Base-by-base conservation (phyloP, 1,140 invertebrate species). In the Neoseiulus cucumeris region DNA sequence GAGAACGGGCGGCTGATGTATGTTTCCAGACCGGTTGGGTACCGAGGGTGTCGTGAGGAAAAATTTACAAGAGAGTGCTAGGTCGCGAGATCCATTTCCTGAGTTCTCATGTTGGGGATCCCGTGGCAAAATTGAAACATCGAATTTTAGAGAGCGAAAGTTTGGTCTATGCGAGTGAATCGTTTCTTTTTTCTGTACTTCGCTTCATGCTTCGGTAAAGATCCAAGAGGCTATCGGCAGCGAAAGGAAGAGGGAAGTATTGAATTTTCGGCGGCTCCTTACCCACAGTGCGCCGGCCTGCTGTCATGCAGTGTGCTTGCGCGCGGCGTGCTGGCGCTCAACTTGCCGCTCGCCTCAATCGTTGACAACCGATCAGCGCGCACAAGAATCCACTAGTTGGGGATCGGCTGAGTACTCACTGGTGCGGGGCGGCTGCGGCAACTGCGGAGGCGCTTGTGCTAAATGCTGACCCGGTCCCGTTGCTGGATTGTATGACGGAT, bases 341-440 rank as follows among this genome's bases (percentile, higher is more conserved):
- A 59, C 51, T 17, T 59, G 25, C 14, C 14, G 25, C 51, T 29
- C 14, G 14, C 28, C 18, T 47, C 45, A 25, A 20, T 25, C 22
- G 51, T 17, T 59, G 51, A 17, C 17, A 25, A 20, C 9, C 33
- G 25, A 33, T 59, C 51, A 59, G 22, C 51, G 51, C 22, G 51
- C 51, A 59, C 51, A 59, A 25, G 51, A 59, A 14, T 59, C 51
- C 25, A 33, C 51, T 17, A 33, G 51, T 17, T 29, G 51, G 51
- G 25, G 51, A 59, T 59, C 51, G 51, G 51, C 25, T 17, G 51
- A 33, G 51, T 59, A 59, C 51, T 59, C 51, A 59, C 51, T 59
- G 33, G 51, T 25, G 25, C 51, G 51, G 33, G 51, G 25, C 25
- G 51, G 25, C 9, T 59, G 51, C 22, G 51, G 51, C 14, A 33